A percentile compares a stretch with the other conserved stretches of the same genome.
Evolutionary conservation across 2,888 invertebrate genomes (phyloP).

Genomic region (Dasysyrphus albostriatus): DNA sequence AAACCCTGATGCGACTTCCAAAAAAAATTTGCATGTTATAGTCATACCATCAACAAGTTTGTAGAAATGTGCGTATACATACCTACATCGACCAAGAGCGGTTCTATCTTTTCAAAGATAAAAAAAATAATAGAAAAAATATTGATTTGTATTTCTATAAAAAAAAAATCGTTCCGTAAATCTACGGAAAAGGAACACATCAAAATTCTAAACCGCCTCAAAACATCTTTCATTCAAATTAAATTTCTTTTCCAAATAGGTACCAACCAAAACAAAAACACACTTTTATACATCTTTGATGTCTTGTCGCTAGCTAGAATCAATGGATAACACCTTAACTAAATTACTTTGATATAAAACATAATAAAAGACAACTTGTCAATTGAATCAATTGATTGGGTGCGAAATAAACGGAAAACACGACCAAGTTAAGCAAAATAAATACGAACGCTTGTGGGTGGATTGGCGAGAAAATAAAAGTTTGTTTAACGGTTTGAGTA

Average conservation of each 20-base stretch:
- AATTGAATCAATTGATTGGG: constrained; percentile 63
- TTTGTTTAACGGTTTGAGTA: neutral
- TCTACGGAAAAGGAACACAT: neutral
- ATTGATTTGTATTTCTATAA: neutral
- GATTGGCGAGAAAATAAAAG: neutral
- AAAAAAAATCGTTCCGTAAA: neutral
- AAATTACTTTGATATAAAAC: constrained; percentile 20
- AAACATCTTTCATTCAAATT: constrained; percentile 3
- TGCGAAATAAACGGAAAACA: no score
- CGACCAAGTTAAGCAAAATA: no score
- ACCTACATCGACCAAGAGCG: neutral
- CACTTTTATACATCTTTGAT: neutral
- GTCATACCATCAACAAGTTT: no score
- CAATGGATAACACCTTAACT: neutral
- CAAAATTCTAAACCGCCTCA: neutral
- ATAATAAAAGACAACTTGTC: constrained; percentile 51
- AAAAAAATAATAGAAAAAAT: neutral
- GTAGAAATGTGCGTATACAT: no score
- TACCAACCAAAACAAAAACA: neutral
- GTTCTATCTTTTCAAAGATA: neutral
- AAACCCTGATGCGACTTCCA: no score
- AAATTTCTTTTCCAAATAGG: neutral
- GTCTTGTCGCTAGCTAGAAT: neutral
- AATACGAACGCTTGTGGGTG: neutral
- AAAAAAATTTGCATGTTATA: no score